Conservation (phyloP, 1,140 invertebrate genomes). For the Mya arenaria region DNA sequence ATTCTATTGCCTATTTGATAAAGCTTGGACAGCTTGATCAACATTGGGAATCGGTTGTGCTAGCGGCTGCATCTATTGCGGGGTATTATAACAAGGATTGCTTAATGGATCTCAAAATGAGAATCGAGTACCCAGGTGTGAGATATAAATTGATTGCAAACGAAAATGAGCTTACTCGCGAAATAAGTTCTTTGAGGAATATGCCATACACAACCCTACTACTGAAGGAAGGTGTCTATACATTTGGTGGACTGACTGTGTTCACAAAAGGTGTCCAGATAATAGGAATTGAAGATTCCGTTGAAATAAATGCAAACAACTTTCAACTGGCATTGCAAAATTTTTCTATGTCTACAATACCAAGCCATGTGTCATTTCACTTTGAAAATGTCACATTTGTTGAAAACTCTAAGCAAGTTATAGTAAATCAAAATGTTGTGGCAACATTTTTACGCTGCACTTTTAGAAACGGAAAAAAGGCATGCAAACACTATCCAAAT, state of each 20-base stretch:
- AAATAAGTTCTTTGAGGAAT: background rate
- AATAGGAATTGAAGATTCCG: constrained; percentile 13
- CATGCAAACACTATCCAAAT: constrained; percentile 6
- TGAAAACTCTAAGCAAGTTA: too few relatives aligned
- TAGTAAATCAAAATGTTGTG: background rate
- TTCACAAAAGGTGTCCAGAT: background rate
- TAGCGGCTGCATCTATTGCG: constrained; percentile 18
- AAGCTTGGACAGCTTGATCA: too few relatives aligned
- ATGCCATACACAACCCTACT: constrained; percentile 13
- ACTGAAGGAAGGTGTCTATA: background rate
- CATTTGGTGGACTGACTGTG: background rate
- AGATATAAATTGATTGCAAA: constrained; percentile 11
- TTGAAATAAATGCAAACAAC: constrained; percentile 11
- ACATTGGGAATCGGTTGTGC: too few relatives aligned
- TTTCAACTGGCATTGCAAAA: background rate
- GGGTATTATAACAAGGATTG: background rate
- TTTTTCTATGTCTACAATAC: background rate
- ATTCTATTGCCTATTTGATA: too few relatives aligned
- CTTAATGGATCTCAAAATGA: constrained; percentile 10
- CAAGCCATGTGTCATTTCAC: background rate
- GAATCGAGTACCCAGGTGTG: constrained; percentile 9
- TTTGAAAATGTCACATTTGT: background rate
- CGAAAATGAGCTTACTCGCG: background rate
- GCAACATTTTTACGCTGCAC: constrained; percentile 1
- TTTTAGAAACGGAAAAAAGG: constrained; percentile 10